Percentiles rank a stretch among this genome's conserved stretches.
Evolutionary conservation across 2,797 vertebrate species (phyloP).

Genomic region (Leuciscus waleckii): DNA sequence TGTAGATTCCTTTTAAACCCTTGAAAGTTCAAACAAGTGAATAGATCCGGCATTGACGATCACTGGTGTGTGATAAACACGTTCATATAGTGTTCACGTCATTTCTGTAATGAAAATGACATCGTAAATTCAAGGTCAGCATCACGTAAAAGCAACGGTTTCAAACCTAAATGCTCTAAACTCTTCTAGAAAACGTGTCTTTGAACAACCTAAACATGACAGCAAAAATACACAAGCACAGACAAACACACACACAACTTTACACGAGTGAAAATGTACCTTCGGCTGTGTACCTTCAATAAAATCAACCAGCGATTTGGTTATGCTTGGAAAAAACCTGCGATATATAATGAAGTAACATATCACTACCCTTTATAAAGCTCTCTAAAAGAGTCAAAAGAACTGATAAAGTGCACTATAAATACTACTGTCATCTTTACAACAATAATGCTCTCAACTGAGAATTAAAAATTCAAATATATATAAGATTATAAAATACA

Average conservation of each 20-base stretch:
- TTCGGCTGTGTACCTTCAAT: conserved; percentile 68
- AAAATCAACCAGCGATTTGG: conserved; percentile 57
- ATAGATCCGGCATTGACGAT: conserved; percentile 27
- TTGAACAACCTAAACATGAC: conserved; percentile 61
- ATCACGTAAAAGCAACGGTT: conserved; percentile 61
- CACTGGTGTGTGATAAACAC: conserved; percentile 48
- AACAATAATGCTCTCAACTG: conserved; percentile 68
- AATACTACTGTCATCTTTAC: conserved; percentile 73
- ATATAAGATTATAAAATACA: conserved; percentile 72
- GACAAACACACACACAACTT: conserved; percentile 61
- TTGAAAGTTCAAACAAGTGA: conserved; percentile 31
- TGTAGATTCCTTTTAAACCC: conserved; percentile 37
- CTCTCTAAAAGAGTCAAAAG: conserved; percentile 67
- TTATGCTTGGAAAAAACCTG: conserved; percentile 63
- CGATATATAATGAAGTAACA: conserved; percentile 63
- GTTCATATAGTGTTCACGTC: conserved; percentile 54
- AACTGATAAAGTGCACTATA: conserved; percentile 75
- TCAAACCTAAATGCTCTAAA: conserved; percentile 57
- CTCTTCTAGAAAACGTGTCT: conserved; percentile 60
- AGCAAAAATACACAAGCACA: conserved; percentile 64
- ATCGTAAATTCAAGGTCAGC: conserved; percentile 54
- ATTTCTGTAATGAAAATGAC: conserved; percentile 53
- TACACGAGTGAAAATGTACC: conserved; percentile 51
- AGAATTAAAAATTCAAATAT: conserved; percentile 71
- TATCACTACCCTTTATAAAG: conserved; percentile 66